Evolutionary conservation across 92 coral and sea anemone genomes (phyloP), one percentile per base, ranked within the genome.

Genomic region (Parazoanthus atlanticus): DNA sequence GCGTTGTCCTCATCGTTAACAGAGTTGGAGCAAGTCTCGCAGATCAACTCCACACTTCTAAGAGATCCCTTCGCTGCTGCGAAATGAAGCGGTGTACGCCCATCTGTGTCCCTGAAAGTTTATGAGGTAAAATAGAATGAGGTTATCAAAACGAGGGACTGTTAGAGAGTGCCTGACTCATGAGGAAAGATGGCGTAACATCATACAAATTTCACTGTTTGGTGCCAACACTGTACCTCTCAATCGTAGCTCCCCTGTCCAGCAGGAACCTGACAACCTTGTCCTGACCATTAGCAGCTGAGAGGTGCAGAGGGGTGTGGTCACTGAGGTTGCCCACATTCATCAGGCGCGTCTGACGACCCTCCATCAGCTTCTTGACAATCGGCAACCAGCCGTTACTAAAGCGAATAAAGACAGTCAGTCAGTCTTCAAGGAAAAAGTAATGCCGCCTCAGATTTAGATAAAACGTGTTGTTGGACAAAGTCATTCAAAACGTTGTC

Each of bases 371-470:
- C 82, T 95, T 95, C 84, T 95, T 95, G 1, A 95, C 98, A 3
- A 95, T 95, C 4, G 96, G 96, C 26, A 95, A 82, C 98, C 98
- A 95, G 46, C 98, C 98, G 28, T 95, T 89, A 73, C 98, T 95
- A 49, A 8, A 11, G 41, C 4, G 16, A 56, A 13, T 10, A 2
- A 80, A 41, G 6, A 13, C 58, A 52, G 17, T 16, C 19, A 16
- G 4, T 52, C 3, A 11, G 58, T 52, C 58, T 52, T 52, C 19
- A 15, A 12, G 58, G 3, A 52, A 52, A 46, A 52, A 13, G 0
- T 52, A 52, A 19, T 12, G 21, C 3, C 58, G 21, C 21, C 58
- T 52, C 58, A 52, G 58, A 15, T 52, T 52, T 52, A 0, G 9
- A 43, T 8, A 43, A 8, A 43, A 43, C 11, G 8, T 43, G 12